phyloP scores from a whole-genome alignment of 2,113 vertebrate genomes.

The Thamnaconus septentrionalis region DNA sequence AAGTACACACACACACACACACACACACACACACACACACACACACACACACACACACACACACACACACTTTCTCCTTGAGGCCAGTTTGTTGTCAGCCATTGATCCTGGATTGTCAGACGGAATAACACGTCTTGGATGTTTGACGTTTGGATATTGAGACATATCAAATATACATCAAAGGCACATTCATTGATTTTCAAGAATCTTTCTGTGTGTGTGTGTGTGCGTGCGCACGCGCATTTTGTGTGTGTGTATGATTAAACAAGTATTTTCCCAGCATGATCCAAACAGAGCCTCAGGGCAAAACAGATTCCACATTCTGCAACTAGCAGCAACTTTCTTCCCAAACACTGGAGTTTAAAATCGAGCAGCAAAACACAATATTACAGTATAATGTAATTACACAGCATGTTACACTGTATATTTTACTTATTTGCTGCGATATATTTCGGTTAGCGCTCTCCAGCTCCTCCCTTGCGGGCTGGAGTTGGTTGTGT shows the following conservation, averaged over 20 bases:
- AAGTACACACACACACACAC: no score
- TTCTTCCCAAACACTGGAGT: background rate
- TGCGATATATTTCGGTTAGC: no score
- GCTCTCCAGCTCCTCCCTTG: no score
- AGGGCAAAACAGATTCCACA: slow-evolving; percentile 4
- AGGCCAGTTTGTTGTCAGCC: slow-evolving; percentile 36
- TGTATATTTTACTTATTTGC: no score
- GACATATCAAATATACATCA: slow-evolving; percentile 64
- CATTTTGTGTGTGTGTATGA: background rate
- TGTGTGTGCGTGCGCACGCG: no score
- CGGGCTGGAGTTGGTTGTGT: no score
- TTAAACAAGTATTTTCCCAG: slow-evolving; percentile 1
- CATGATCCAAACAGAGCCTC: slow-evolving; percentile 11
- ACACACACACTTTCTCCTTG: background rate
- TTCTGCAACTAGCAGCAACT: background rate
- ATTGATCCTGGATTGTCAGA: slow-evolving; percentile 48
- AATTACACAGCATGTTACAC: no score
- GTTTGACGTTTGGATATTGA: slow-evolving; percentile 44
- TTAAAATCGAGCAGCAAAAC: no score
- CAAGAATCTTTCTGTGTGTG: background rate
- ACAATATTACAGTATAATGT: no score
- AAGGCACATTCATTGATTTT: slow-evolving; percentile 28
- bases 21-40: background rate
- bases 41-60: background rate
- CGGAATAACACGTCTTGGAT: slow-evolving; percentile 22